A percentile compares a stretch with the other conserved stretches of the same genome.
Evolutionary conservation across 2,113 vertebrate species (phyloP).

Genomic region (Eubucco bourcierii): DNA sequence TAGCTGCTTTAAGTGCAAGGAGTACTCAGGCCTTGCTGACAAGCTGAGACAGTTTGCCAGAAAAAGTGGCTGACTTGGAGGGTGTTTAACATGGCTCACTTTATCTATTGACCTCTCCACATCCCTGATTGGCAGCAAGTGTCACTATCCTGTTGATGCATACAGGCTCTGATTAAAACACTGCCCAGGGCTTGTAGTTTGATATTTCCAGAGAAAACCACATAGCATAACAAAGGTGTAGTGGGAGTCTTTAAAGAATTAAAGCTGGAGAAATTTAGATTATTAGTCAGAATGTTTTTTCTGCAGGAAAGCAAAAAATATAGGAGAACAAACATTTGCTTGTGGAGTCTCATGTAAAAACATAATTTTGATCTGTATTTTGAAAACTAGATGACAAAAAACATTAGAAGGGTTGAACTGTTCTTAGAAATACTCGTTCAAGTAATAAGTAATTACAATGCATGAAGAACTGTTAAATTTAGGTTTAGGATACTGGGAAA

Average conservation of each 20-base stretch:
- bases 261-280: background rate
- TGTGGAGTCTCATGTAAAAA: background rate
- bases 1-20: background rate
- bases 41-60: background rate
- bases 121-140: background rate
- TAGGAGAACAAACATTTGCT: background rate
- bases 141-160: background rate
- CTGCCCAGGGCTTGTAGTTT: background rate
- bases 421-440: background rate
- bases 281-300: background rate
- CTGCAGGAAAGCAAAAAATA: background rate
- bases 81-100: background rate
- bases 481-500: background rate
- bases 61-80: background rate
- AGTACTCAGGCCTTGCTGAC: background rate
- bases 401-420: background rate
- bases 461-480: background rate
- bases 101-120: background rate
- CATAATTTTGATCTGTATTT: background rate
- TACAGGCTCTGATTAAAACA: background rate
- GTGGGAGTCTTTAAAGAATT: background rate
- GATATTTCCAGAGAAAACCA: background rate
- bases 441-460: background rate
- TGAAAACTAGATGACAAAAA: background rate
- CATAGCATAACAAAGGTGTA: background rate